A percentile compares a stretch with the other conserved stretches of the same genome.
phyloP scores from a whole-genome alignment of 2,888 invertebrate genomes.

The Pemphredon lugubris region DNA sequence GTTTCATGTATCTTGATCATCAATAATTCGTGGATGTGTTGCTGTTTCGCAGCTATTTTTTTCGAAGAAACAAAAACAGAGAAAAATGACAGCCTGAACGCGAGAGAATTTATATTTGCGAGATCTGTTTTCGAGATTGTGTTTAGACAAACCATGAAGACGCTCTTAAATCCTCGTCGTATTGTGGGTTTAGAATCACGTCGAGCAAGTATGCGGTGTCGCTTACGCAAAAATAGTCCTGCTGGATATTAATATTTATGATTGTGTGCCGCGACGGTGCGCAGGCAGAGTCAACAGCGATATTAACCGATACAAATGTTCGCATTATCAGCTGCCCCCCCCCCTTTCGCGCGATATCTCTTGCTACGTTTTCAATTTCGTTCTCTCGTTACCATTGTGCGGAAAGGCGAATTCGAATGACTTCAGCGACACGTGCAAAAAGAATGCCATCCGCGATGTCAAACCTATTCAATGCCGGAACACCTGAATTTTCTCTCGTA shows the following conservation, averaged over 20 bases:
- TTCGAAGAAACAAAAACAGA: too few relatives aligned
- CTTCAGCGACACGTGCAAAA: too few relatives aligned
- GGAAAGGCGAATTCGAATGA: too few relatives aligned
- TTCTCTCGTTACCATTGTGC: too few relatives aligned
- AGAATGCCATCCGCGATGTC: too few relatives aligned
- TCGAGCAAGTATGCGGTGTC: constrained; percentile 11
- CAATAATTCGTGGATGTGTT: too few relatives aligned
- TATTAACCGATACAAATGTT: constrained; percentile 5
- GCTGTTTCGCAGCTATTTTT: too few relatives aligned
- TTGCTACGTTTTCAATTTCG: neutral
- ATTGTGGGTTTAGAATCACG: neutral
- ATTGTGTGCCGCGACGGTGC: neutral
- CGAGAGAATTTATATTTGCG: neutral
- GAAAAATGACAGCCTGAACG: neutral
- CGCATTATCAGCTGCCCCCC: neutral
- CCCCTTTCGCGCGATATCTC: too few relatives aligned
- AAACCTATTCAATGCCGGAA: too few relatives aligned
- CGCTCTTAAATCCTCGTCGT: constrained; percentile 1
- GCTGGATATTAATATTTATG: constrained; percentile 42
- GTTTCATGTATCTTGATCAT: too few relatives aligned
- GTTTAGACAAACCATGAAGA: neutral
- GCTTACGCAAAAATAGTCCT: constrained; percentile 35
- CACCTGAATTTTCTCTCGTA: too few relatives aligned
- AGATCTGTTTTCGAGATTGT: constrained; percentile 6
- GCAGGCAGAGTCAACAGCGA: neutral